phyloP scores from a whole-genome alignment of 2,888 invertebrate genomes.

The Selenia dentaria region DNA sequence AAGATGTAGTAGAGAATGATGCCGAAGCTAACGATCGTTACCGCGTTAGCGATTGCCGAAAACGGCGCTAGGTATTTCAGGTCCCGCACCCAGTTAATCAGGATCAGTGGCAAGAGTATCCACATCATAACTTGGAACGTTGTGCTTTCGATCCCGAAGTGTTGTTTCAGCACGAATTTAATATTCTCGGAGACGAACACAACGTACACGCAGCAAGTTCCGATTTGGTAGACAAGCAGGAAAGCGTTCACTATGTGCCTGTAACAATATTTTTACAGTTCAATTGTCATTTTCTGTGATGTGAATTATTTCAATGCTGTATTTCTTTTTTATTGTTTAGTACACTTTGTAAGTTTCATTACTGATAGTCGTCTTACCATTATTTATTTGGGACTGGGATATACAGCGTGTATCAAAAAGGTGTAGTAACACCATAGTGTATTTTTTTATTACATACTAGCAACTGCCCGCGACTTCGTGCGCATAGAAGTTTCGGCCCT shows the following conservation, averaged over 20 bases:
- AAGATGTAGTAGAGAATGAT: constrained; percentile 95
- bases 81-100: constrained; percentile 93
- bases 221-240: constrained; percentile 95
- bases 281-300: too few relatives aligned
- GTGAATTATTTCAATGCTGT: too few relatives aligned
- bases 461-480: too few relatives aligned
- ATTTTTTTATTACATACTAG: too few relatives aligned
- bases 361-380: too few relatives aligned
- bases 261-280: constrained; percentile 47
- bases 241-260: constrained; percentile 90
- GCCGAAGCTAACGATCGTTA: constrained; percentile 92
- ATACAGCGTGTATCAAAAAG: too few relatives aligned
- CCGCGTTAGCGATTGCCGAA: constrained; percentile 94
- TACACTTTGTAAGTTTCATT: too few relatives aligned
- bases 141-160: constrained; percentile 76
- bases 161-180: constrained; percentile 85
- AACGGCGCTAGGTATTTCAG: constrained; percentile 95
- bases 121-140: constrained; percentile 89
- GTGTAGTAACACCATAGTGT: too few relatives aligned
- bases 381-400: too few relatives aligned
- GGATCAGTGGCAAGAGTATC: constrained; percentile 89
- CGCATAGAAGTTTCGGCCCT: too few relatives aligned
- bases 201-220: constrained; percentile 98
- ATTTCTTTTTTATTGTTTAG: too few relatives aligned
- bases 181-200: constrained; percentile 96